phyloP scores from a whole-genome alignment of 2,888 invertebrate genomes.

The Epinotia nisella region DNA sequence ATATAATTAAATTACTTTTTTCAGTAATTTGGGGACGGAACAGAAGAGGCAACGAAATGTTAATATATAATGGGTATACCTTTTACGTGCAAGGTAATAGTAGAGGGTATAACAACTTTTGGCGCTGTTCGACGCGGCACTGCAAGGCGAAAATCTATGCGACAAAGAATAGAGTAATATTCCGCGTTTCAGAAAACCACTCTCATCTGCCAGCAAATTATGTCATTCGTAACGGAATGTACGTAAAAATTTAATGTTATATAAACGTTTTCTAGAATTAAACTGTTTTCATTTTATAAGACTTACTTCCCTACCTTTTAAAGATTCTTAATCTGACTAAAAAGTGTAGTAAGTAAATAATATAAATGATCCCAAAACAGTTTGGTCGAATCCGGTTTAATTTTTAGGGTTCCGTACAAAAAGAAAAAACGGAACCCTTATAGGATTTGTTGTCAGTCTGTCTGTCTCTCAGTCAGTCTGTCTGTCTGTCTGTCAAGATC shows the following conservation, averaged over 20 bases:
- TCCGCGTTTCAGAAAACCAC: conserved; percentile 20
- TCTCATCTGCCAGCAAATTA: conserved; percentile 5
- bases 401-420: too few species aligned
- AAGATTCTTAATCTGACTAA: background rate
- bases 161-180: conserved; percentile 22
- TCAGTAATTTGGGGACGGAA: conserved; percentile 30
- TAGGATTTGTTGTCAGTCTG: too few species aligned
- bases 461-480: too few species aligned
- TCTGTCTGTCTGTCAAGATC: too few species aligned
- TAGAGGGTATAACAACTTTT: conserved; percentile 5
- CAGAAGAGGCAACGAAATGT: conserved; percentile 46
- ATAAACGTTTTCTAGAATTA: background rate
- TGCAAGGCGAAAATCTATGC: conserved; percentile 31
- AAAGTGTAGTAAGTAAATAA: too few species aligned
- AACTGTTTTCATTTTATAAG: background rate
- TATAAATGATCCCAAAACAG: too few species aligned
- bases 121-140: conserved; percentile 25
- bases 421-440: too few species aligned
- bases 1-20: background rate
- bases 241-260: conserved; percentile 6
- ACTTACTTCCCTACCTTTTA: background rate
- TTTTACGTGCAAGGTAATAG: conserved; percentile 49
- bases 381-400: too few species aligned
- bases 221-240: conserved; percentile 18
- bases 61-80: conserved; percentile 49